These are phyloP conservation scores for Griposia aprilina DNA, from an alignment of 2,888 invertebrate species.

Conservation along the genomic window DNA sequence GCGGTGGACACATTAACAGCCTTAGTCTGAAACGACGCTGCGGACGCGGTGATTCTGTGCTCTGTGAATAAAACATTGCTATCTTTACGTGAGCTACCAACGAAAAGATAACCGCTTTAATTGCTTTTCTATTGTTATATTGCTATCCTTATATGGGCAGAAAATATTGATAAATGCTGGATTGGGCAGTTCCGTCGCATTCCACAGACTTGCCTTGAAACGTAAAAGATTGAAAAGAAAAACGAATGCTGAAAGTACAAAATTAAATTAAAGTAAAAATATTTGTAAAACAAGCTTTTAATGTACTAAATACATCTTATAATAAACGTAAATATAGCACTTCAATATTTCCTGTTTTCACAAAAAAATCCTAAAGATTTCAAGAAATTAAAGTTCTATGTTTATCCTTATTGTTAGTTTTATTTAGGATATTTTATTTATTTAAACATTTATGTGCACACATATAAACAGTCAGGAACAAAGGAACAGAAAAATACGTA, in stretches of 20 bases:
- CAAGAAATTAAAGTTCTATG: too few species aligned
- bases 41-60: background rate
- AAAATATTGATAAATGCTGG: background rate
- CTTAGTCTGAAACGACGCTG: background rate
- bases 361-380: background rate
- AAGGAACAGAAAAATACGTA: too few species aligned
- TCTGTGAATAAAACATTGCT: background rate
- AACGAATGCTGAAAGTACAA: background rate
- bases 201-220: background rate
- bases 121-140: background rate
- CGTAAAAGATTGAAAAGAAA: background rate
- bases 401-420: background rate
- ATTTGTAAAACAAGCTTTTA: too few species aligned
- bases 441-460: too few species aligned
- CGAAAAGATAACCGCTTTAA: too few species aligned
- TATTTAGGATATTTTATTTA: background rate
- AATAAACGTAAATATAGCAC: background rate
- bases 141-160: background rate
- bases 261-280: background rate
- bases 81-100: background rate
- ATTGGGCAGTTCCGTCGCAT: background rate
- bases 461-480: too few species aligned
- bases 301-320: background rate
- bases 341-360: background rate
- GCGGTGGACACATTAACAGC: background rate